Evolutionary conservation across 2,888 invertebrate species (phyloP), one percentile per base, ranked within the genome.

Genomic region (Bombyx huttoni): DNA sequence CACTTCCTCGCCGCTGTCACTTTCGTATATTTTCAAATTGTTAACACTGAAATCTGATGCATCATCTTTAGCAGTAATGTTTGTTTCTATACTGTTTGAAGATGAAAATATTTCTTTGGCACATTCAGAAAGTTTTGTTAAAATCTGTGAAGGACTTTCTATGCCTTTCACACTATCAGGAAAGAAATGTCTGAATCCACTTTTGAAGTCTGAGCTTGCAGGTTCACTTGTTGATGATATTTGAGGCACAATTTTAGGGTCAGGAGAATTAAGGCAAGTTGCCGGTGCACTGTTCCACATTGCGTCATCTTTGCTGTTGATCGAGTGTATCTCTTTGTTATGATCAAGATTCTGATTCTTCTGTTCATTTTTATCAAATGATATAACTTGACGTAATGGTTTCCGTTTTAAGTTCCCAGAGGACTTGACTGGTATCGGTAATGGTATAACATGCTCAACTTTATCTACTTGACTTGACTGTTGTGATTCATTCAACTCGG

Each of bases 401-500:
- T 78, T 87, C 49, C 81, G 75, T 69, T 84, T 89, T 47, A 77
- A 59, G 67, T 81, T 85, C 51, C 64, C 78, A 1, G 69, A 64
- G 34, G 84, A 71, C 67, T 84, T 87, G 68, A 93, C 90, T 52
- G 93, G 91, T 57, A 90, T 80, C 1, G 92, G 91, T 13, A 92
- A 89, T 56, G 92, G 91, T 67, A 96, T 94, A 47, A 95, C 91
- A 51, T 93, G 94, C 72, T 95, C 91, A 50, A 89, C 71, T 77
- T 82, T 84, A 56, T 73, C 83, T 24, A 78, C 78, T 65, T 82
- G 89, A 67, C 66, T 86, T 53, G 80, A 89, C 70, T 81, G 89
- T 63, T 82, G 81, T 75, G 82, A 88, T 76, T 91, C 89, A 80
- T 94, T 95, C 53, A 96, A 89, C 72, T 96, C 95, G 34, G 92